A percentile compares a stretch with the other conserved stretches of the same genome.
Evolutionary conservation across 2,113 vertebrate species (phyloP).

Genomic region (Labeo catla): DNA sequence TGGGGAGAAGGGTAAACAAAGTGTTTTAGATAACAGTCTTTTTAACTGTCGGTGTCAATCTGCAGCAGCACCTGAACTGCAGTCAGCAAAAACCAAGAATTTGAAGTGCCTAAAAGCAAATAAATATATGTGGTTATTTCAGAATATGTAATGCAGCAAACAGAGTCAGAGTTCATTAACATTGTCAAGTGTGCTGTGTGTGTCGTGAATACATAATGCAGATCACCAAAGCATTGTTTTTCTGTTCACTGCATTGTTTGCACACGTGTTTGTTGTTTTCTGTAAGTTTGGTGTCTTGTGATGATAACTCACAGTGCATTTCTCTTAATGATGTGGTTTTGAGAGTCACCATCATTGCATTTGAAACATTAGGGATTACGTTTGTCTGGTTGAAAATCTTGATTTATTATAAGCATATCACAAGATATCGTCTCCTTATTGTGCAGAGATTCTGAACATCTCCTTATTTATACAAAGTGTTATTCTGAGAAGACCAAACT

Average conservation of each 20-base stretch:
- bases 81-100: background rate
- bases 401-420: background rate
- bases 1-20: background rate
- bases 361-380: background rate
- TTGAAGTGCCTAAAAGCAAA: background rate
- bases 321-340: constrained; percentile 16
- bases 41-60: background rate
- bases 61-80: background rate
- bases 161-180: background rate
- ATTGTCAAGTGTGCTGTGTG: background rate
- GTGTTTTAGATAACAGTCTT: background rate
- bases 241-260: background rate
- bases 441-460: background rate
- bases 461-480: background rate
- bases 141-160: background rate
- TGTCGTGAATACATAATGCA: background rate
- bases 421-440: background rate
- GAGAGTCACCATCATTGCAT: background rate
- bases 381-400: background rate
- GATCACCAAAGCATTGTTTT: background rate
- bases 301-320: background rate
- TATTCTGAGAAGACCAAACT: background rate
- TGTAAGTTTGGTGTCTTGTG: background rate
- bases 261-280: background rate
- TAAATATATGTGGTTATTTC: background rate